phyloP scores from a whole-genome alignment of 2,113 vertebrate genomes.

The Pipa parva region DNA sequence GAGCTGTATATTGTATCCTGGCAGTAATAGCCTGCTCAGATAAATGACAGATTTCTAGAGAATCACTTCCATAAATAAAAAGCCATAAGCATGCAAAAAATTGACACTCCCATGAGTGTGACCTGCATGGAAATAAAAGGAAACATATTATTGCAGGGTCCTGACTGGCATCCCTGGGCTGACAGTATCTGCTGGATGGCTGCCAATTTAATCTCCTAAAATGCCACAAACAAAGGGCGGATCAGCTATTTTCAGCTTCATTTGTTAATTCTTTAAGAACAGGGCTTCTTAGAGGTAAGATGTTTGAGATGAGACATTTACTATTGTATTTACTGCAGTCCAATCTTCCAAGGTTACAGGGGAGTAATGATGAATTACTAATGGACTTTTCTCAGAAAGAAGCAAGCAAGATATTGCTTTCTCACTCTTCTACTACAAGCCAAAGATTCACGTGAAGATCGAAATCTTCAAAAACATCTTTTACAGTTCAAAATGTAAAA shows the following conservation, averaged over 20 bases:
- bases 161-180: not conserved
- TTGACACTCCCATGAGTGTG: not conserved
- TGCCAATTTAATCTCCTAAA: conserved; percentile 34
- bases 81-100: not conserved
- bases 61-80: not conserved
- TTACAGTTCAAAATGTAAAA: no score
- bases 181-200: conserved; percentile 1
- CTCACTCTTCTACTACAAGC: not conserved
- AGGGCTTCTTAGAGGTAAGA: conserved; percentile 12
- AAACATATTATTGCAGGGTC: conserved; percentile 6
- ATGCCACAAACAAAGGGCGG: conserved; percentile 28
- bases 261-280: conserved; percentile 30
- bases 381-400: not conserved
- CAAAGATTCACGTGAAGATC: not conserved
- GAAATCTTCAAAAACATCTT: no score
- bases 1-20: no score
- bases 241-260: conserved; percentile 28
- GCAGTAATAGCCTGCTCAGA: not conserved
- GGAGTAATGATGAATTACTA: not conserved
- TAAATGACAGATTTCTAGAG: not conserved
- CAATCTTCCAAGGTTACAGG: not conserved
- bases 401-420: not conserved
- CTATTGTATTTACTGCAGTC: not conserved
- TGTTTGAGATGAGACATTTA: not conserved
- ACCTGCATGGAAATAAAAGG: conserved; percentile 4